Conservation (phyloP, 2,888 invertebrate species). For the Meta bourneti region DNA sequence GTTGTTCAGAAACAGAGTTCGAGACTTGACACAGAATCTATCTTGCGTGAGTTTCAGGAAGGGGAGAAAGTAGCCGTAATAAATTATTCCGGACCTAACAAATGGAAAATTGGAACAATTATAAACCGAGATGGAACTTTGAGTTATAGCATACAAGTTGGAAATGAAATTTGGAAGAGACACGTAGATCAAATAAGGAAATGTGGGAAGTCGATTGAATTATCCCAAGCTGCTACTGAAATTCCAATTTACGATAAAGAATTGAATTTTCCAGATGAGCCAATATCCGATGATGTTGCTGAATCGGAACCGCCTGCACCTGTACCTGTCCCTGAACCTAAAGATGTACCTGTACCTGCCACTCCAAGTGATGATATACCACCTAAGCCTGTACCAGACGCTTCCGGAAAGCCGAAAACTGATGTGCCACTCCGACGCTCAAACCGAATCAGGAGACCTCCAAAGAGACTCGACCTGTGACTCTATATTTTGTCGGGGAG, state of each 20-base stretch:
- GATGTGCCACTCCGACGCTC: too few species aligned
- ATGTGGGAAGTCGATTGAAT: conserved; percentile 61
- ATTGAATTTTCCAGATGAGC: conserved; percentile 59
- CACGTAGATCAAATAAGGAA: conserved; percentile 61
- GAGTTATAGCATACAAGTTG: conserved; percentile 39
- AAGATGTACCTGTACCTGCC: too few species aligned
- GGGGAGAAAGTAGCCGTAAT: conserved; percentile 60
- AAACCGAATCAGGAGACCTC: conserved; percentile 44
- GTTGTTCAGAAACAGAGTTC: conserved; percentile 53
- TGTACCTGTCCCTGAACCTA: too few species aligned
- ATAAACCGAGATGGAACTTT: conserved; percentile 20
- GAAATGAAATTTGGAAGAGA: conserved; percentile 58
- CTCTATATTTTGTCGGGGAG: conserved; percentile 60
- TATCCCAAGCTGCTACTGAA: conserved; percentile 60
- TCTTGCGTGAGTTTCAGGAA: conserved; percentile 63
- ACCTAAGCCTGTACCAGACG: too few species aligned
- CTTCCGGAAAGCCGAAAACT: too few species aligned
- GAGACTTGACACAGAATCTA: conserved; percentile 60
- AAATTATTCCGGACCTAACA: conserved; percentile 58
- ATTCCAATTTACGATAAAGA: conserved; percentile 59
- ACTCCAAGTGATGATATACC: too few species aligned
- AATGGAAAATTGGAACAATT: conserved; percentile 59
- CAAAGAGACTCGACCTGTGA: conserved; percentile 59
- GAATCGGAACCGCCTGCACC: conserved; percentile 51
- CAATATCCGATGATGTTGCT: conserved; percentile 57